Percentiles rank a stretch among this genome's conserved stretches.
These are phyloP conservation scores for Bembecia ichneumoniformis DNA, from an alignment of 2,888 invertebrate genomes.

Conservation along the genomic window DNA sequence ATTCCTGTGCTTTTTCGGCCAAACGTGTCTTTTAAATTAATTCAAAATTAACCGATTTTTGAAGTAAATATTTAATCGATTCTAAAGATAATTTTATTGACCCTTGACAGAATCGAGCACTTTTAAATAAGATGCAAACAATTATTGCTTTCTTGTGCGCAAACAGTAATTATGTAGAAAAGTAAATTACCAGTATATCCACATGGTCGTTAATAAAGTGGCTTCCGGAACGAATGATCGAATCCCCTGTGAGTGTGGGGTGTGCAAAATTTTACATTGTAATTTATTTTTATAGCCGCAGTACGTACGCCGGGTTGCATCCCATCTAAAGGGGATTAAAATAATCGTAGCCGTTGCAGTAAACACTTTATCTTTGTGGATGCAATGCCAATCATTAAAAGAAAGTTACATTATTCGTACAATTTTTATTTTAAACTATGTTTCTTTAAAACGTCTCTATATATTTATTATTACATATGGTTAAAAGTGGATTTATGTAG, in stretches of 20 bases:
- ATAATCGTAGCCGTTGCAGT: conserved; percentile 47
- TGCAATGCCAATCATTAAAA: conserved; percentile 10
- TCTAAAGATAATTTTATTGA: too few relatives aligned
- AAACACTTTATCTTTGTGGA: conserved; percentile 38
- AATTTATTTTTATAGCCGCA: conserved; percentile 65
- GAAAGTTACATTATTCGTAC: too few relatives aligned
- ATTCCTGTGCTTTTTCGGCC: too few relatives aligned
- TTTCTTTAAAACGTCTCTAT: not conserved
- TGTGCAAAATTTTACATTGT: conserved; percentile 65
- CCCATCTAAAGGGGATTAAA: conserved; percentile 40
- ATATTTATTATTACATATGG: too few relatives aligned
- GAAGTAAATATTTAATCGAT: too few relatives aligned
- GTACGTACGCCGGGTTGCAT: conserved; percentile 27
- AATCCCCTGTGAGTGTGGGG: conserved; percentile 51
- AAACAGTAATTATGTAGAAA: not conserved
- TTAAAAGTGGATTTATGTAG: too few relatives aligned
- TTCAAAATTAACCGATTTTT: too few relatives aligned
- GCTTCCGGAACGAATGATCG: conserved; percentile 50
- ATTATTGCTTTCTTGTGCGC: conserved; percentile 15
- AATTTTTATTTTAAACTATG: not conserved
- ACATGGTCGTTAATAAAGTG: not conserved
- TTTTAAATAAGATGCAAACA: not conserved
- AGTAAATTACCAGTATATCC: not conserved
- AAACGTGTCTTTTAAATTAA: too few relatives aligned
- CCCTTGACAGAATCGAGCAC: too few relatives aligned